Conservation (phyloP, 2,113 vertebrate species). For the Anseranas semipalmata region DNA sequence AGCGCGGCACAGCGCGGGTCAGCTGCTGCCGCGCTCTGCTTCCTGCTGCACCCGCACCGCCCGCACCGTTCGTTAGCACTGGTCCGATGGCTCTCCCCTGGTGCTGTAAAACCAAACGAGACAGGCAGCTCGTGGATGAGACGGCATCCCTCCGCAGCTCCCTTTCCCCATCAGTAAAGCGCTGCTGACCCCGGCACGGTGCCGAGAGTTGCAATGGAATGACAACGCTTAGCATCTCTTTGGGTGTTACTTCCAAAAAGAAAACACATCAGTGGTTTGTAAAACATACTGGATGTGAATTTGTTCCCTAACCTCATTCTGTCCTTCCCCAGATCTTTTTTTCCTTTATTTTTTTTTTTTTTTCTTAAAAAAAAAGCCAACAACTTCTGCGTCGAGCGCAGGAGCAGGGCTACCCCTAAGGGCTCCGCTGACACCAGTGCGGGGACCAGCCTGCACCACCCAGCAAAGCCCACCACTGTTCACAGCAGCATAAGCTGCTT, state of each 20-base stretch:
- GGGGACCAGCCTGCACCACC: neutral
- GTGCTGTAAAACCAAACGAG: neutral
- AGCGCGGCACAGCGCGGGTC: neutral
- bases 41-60: neutral
- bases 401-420: neutral
- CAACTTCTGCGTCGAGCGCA: neutral
- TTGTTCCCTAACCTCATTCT: neutral
- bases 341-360: neutral
- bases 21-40: neutral
- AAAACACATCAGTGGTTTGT: neutral
- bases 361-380: too few species aligned
- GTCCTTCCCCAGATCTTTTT: neutral
- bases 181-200: neutral
- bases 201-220: neutral
- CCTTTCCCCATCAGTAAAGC: neutral
- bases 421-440: neutral
- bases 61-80: neutral
- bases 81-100: accelerated
- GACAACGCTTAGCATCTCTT: neutral
- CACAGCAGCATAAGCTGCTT: conserved; percentile 6
- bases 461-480: neutral
- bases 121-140: neutral
- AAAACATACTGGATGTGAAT: neutral
- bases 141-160: neutral
- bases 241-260: neutral